A percentile compares a stretch with the other conserved stretches of the same genome.
phyloP scores from a whole-genome alignment of 2,888 invertebrate genomes.

The Dasypogon diadema region DNA sequence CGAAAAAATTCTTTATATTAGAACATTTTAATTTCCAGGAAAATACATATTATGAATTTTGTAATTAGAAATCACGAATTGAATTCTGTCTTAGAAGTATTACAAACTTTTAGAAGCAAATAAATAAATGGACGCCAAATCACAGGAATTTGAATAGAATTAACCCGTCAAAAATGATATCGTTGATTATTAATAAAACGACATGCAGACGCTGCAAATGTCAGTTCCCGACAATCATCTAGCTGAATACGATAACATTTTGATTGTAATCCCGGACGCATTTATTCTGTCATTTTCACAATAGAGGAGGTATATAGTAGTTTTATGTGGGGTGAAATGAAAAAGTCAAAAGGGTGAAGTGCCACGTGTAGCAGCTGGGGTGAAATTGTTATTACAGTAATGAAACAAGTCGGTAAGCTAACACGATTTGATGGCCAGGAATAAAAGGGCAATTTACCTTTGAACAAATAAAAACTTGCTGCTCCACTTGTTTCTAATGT shows the following conservation, averaged over 20 bases:
- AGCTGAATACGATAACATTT: not conserved
- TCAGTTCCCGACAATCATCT: not conserved
- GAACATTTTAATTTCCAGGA: no score
- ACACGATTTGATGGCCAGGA: slow-evolving; percentile 24
- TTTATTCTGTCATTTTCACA: not conserved
- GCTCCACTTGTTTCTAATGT: slow-evolving; percentile 18
- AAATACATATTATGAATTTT: no score
- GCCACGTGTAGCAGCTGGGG: slow-evolving; percentile 27
- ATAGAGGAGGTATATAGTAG: not conserved
- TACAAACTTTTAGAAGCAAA: no score
- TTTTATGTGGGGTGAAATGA: not conserved
- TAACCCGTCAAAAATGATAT: not conserved
- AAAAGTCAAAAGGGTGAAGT: slow-evolving; percentile 10
- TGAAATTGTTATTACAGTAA: slow-evolving; percentile 36
- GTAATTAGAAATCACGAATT: no score
- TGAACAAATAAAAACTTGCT: slow-evolving; percentile 7
- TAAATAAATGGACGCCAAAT: no score
- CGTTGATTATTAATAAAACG: not conserved
- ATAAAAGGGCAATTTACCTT: slow-evolving; percentile 37
- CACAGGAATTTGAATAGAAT: no score
- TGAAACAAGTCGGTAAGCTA: slow-evolving; percentile 36
- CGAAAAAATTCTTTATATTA: no score
- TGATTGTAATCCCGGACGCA: not conserved
- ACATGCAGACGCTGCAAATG: not conserved
- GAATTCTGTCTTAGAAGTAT: no score